Percentiles rank a stretch among this genome's conserved stretches.
These are phyloP conservation scores for Aricia artaxerxes DNA, from an alignment of 2,888 invertebrate genomes.

Conservation along the genomic window DNA sequence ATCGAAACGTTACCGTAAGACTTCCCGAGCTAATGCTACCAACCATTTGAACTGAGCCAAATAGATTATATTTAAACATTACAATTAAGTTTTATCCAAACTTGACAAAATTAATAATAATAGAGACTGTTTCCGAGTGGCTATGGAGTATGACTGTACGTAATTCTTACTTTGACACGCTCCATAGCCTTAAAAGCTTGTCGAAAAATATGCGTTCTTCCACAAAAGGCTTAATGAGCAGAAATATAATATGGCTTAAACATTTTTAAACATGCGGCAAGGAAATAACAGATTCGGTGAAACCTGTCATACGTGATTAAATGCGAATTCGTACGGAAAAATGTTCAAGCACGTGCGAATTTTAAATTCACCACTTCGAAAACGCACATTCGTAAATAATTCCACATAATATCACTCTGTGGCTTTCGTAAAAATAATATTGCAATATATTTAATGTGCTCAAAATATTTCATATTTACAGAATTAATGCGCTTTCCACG, in stretches of 20 bases:
- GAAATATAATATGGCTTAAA: not conserved
- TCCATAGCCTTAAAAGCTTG: not conserved
- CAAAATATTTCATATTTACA: conserved; percentile 18
- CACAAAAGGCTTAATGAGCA: not conserved
- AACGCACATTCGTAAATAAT: conserved; percentile 2
- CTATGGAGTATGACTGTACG: not conserved
- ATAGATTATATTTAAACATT: too few relatives aligned
- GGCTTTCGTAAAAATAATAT: conserved; percentile 18
- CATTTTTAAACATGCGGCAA: not conserved
- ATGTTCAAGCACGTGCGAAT: not conserved
- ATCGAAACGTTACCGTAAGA: too few relatives aligned
- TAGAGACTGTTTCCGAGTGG: not conserved
- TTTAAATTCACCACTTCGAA: conserved; percentile 10
- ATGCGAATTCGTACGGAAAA: not conserved
- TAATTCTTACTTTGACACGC: not conserved
- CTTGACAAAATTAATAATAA: not conserved
- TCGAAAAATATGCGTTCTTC: not conserved
- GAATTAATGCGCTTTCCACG: conserved; percentile 22
- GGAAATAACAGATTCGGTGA: not conserved
- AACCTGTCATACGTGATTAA: conserved; percentile 10
- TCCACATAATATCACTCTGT: conserved; percentile 8
- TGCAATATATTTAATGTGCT: not conserved
- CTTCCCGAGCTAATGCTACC: too few relatives aligned
- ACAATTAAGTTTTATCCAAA: too few relatives aligned
- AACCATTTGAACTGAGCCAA: too few relatives aligned